Conservation (phyloP, 2,888 invertebrate genomes). For the Argyresthia albistria region DNA sequence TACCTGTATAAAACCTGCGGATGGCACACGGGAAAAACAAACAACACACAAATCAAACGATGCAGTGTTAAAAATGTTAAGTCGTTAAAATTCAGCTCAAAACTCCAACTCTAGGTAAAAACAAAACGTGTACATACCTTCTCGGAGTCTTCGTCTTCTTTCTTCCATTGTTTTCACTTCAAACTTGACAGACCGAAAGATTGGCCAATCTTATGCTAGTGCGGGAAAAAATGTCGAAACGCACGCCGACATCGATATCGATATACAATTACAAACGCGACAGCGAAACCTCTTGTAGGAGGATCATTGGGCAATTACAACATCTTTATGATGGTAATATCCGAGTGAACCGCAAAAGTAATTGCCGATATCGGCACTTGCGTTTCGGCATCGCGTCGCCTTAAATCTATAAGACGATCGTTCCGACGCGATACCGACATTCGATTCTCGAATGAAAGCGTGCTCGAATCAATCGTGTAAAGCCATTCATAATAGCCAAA, state of each 20-base stretch:
- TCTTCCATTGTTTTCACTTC: constrained; percentile 7
- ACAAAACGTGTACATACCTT: constrained; percentile 46
- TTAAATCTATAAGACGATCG: constrained; percentile 44
- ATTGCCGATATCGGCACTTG: constrained; percentile 43
- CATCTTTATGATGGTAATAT: constrained; percentile 51
- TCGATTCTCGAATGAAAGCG: constrained; percentile 15
- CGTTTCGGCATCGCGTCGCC: constrained; percentile 51
- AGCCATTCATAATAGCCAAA: constrained; percentile 43
- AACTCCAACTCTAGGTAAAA: constrained; percentile 5
- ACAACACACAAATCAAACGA: constrained; percentile 37
- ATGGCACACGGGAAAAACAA: constrained; percentile 39
- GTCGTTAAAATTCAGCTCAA: constrained; percentile 18
- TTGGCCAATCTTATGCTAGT: constrained; percentile 61
- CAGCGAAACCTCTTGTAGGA: constrained; percentile 22
- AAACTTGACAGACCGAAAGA: constrained; percentile 31
- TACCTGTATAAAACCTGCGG: constrained; percentile 59
- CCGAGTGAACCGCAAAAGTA: constrained; percentile 34
- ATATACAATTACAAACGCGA: not conserved
- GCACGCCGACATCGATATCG: not conserved
- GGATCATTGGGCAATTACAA: constrained; percentile 53
- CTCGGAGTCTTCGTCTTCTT: constrained; percentile 27
- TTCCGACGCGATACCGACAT: constrained; percentile 23
- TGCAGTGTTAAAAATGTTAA: constrained; percentile 28
- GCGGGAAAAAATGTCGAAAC: constrained; percentile 35
- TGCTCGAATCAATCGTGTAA: constrained; percentile 29